A percentile compares a stretch with the other conserved stretches of the same genome.
These are phyloP conservation scores for Alcedo quadribrachys DNA, from an alignment of 2,797 vertebrate species.

Conservation along the genomic window DNA sequence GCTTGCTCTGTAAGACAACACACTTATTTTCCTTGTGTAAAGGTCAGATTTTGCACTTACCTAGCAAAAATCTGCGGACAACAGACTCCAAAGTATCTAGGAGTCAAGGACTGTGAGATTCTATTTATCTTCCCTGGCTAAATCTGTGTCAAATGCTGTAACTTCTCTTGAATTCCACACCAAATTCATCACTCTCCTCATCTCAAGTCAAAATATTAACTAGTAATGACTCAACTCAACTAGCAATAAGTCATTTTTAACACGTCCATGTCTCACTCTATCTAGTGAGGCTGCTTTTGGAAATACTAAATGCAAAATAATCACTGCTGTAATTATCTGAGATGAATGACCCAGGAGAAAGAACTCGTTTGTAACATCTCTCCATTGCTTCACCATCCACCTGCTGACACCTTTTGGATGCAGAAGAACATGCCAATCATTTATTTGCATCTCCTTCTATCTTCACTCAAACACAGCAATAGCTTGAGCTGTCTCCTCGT, in stretches of 20 bases:
- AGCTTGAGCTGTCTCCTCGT: not conserved
- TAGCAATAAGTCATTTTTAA: not conserved
- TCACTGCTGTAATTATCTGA: not conserved
- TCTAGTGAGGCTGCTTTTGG: not conserved
- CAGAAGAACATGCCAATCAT: not conserved
- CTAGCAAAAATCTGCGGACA: not conserved
- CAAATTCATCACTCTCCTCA: not conserved
- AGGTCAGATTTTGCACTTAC: not conserved
- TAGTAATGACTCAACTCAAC: not conserved
- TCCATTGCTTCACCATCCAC: not conserved
- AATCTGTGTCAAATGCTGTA: not conserved
- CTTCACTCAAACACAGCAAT: not conserved
- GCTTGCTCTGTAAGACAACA: not conserved
- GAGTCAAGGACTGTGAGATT: not conserved
- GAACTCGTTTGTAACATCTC: not conserved
- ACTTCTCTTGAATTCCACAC: not conserved
- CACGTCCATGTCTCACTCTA: not conserved
- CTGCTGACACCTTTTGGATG: not conserved
- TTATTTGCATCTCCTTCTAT: not conserved
- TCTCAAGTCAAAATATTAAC: not conserved
- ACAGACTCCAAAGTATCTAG: not conserved
- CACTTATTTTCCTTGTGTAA: not conserved
- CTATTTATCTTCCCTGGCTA: not conserved
- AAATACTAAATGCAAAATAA: not conserved
- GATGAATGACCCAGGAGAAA: not conserved